A percentile compares a stretch with the other conserved stretches of the same genome.
phyloP scores from a whole-genome alignment of 2,113 vertebrate species.

The Asarcornis scutulata region DNA sequence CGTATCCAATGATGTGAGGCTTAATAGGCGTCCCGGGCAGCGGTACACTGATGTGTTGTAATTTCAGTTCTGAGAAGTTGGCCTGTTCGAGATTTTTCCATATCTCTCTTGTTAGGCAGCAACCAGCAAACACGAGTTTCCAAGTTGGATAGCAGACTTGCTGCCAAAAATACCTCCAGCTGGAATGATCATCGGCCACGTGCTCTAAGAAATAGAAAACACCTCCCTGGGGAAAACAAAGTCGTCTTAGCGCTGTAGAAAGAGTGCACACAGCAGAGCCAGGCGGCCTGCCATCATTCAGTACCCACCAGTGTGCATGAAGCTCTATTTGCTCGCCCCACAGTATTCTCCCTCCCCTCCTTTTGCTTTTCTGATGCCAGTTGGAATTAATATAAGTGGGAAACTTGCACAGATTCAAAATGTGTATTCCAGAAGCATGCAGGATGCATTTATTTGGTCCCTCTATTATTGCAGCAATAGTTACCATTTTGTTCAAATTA shows the following conservation, averaged over 20 bases:
- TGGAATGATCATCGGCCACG: slow-evolving; percentile 78
- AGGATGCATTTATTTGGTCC: background rate
- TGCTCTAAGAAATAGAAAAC: slow-evolving; percentile 88
- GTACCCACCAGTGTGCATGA: accelerated
- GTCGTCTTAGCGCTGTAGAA: background rate
- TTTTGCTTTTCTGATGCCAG: background rate
- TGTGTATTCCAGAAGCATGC: background rate
- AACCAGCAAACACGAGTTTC: slow-evolving; percentile 83
- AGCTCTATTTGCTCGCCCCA: accelerated
- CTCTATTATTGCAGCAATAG: background rate
- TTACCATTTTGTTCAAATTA: background rate
- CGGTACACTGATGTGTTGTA: slow-evolving; percentile 67
- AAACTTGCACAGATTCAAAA: background rate
- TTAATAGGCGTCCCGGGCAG: slow-evolving; percentile 63
- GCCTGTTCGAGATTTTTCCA: slow-evolving; percentile 84
- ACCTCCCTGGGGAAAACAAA: slow-evolving; percentile 79
- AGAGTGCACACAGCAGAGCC: background rate
- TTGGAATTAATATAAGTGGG: background rate
- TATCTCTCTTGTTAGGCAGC: slow-evolving; percentile 75
- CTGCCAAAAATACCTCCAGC: slow-evolving; percentile 84
- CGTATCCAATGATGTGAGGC: slow-evolving; percentile 83
- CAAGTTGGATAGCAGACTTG: slow-evolving; percentile 79
- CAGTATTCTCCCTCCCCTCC: background rate
- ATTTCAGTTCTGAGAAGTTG: slow-evolving; percentile 80
- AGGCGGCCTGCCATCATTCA: too few relatives aligned